These are phyloP conservation scores for Aradophagus sp. DNA, from an alignment of 1,140 invertebrate species.

Conservation along the genomic window DNA sequence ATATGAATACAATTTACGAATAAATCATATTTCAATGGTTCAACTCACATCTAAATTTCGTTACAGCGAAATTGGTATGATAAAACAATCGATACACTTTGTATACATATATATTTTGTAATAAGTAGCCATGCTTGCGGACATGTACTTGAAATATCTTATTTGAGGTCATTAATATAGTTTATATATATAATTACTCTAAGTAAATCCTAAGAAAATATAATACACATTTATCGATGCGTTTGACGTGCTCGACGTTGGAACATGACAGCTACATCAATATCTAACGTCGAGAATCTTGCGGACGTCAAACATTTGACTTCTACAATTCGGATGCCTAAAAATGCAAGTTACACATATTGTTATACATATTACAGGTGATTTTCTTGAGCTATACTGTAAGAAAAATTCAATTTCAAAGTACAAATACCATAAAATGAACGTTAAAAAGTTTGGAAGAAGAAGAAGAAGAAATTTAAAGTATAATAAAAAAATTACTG, in stretches of 20 bases:
- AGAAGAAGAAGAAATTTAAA: no score
- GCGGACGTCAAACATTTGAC: conserved; percentile 2
- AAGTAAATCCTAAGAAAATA: conserved; percentile 47
- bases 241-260: conserved; percentile 9
- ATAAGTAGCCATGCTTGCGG: conserved; percentile 45
- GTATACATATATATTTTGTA: conserved; percentile 16
- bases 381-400: not conserved
- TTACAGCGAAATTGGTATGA: conserved; percentile 23
- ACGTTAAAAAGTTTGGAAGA: no score
- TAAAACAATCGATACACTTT: conserved; percentile 34
- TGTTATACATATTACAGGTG: conserved; percentile 4
- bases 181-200: conserved; percentile 36
- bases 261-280: conserved; percentile 8
- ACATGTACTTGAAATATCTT: conserved; percentile 49
- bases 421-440: no score
- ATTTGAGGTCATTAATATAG: conserved; percentile 41
- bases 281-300: conserved; percentile 15
- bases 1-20: no score
- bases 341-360: conserved; percentile 5
- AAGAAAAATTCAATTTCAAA: no score
- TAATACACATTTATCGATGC: conserved; percentile 41
- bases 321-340: conserved; percentile 15
- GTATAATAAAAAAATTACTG: no score
- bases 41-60: conserved; percentile 30
- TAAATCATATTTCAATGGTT: no score